A percentile compares a stretch with the other conserved stretches of the same genome.
Evolutionary conservation across 2,797 vertebrate genomes (phyloP).

Genomic region (Pipistrellus kuhlii): DNA sequence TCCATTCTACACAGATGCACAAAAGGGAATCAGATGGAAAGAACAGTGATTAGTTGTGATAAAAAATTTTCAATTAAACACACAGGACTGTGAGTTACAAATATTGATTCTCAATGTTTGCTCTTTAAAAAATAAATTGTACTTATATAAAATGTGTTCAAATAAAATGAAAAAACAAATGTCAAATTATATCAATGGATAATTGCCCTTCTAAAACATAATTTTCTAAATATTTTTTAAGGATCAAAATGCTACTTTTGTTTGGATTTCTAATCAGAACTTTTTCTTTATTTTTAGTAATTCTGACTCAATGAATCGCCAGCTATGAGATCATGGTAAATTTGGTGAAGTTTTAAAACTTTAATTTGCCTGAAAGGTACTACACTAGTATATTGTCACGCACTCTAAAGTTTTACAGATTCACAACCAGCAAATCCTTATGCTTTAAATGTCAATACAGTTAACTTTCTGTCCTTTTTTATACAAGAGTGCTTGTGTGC

Average conservation of each 20-base stretch:
- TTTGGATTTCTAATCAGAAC: neutral
- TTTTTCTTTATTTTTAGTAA: neutral
- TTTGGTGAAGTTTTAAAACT: neutral
- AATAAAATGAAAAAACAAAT: slow-evolving; percentile 3
- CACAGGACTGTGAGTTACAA: neutral
- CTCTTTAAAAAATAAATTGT: slow-evolving; percentile 17
- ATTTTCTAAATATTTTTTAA: neutral
- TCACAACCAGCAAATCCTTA: neutral
- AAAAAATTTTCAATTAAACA: neutral
- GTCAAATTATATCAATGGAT: neutral
- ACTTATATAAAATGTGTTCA: neutral
- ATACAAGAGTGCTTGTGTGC: neutral
- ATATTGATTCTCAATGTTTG: neutral
- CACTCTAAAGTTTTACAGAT: neutral
- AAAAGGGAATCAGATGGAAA: neutral
- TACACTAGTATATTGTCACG: neutral
- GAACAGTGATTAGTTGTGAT: neutral
- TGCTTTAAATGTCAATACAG: neutral
- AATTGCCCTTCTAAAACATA: neutral
- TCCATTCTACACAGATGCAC: neutral
- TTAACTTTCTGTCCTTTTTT: neutral
- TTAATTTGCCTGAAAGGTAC: neutral
- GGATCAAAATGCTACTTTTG: neutral
- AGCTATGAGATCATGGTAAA: neutral
- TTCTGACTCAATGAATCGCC: neutral